Base-by-base conservation (phyloP, 1,140 invertebrate genomes). In the Drosophila ironensis region DNA sequence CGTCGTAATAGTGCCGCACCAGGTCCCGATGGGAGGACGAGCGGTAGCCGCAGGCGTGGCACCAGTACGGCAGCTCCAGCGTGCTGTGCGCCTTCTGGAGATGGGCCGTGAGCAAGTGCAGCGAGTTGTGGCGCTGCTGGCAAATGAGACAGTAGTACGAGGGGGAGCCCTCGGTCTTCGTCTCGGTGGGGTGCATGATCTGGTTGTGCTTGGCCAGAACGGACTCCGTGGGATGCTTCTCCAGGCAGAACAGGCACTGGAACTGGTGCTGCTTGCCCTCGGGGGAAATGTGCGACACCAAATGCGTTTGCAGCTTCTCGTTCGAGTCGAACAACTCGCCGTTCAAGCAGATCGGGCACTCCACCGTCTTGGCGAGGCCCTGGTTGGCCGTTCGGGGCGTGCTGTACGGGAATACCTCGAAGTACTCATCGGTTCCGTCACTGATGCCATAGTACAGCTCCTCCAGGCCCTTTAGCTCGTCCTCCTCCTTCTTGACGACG, bases 51-150 rank as follows among this genome's bases (percentile, higher is more conserved):
- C 96, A 97, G 19, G 92, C 92, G 17, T 93, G 93, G 86, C 96
- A 97, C 27, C 91, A 91, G 88, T 97, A 97, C 0, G 96, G 96
- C 89, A 96, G 92, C 88, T 97, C 96, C 3, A 93, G 91, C 16
- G 93, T 93, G 54, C 92, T 91, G 90, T 97, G 96, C 59, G 92
- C 93, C 53, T 93, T 93, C 54, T 95, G 93, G 91, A 97, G 93
- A 88, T 97, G 96, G 64, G 94, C 92, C 1, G 94, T 93, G 5
- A 96, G 90, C 5, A 93, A 91, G 64, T 92, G 91, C 30, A 93
- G 88, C 12, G 93, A 92, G 44, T 92, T 91, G 80, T 93, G 93
- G 8, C 92, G 90, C 38, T 91, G 90, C 90, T 92, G 81, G 66
- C 94, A 95, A 67, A 95, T 94, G 1, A 95, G 90, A 68, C 94